Evolutionary conservation across 2,797 vertebrate genomes (phyloP), one percentile per base, ranked within the genome.

Genomic region (Lemur catta): DNA sequence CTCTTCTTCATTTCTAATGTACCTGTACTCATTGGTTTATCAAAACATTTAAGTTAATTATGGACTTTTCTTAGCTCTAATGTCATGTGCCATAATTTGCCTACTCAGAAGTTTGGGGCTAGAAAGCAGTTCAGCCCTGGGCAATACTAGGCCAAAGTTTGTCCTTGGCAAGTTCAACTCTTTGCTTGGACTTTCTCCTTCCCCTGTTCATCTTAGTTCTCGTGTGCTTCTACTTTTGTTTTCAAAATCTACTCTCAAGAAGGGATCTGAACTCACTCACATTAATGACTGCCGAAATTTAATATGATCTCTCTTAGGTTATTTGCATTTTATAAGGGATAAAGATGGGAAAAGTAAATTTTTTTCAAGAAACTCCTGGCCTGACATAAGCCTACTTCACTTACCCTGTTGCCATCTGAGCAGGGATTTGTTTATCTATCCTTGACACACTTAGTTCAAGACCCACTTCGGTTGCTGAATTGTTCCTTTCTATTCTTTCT

Each of bases 281-380:
- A 17, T 57, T 81, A 86, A 88, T 65, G 65, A 46, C 35, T 88
- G 26, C 6, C 18, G 38, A 85, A 93, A 85, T 18, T 28, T 67
- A 59, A 20, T 43, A 85, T 33, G 28, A 43, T 67, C 59, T 82
- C 35, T 87, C n/a, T 76, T 41, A 76, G 26, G 38, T 30, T 74
- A 87, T 79, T 71, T 94, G 50, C 50, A 48, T 89, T 92, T 86
- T 94, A 90, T 50, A 82, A 38, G 33, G 46, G 26, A n/a, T 96
- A 82, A 91, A 74, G 26, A 28, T 63, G n/a, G 67, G 61, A 46
- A 78, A 91, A 14, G 30, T 84, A 33, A 52, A 46, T 46, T 84
- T 89, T 89, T 61, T 59, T 61, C 43, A 75, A 76, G 57, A 93
- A 93, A 20, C 78, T 91, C 81, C 82, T 43, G 15, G 61, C 81